Percentiles rank a stretch among this genome's conserved stretches.
These are phyloP conservation scores for Melangyna quadrimaculata DNA, from an alignment of 2,888 invertebrate genomes.

Conservation along the genomic window DNA sequence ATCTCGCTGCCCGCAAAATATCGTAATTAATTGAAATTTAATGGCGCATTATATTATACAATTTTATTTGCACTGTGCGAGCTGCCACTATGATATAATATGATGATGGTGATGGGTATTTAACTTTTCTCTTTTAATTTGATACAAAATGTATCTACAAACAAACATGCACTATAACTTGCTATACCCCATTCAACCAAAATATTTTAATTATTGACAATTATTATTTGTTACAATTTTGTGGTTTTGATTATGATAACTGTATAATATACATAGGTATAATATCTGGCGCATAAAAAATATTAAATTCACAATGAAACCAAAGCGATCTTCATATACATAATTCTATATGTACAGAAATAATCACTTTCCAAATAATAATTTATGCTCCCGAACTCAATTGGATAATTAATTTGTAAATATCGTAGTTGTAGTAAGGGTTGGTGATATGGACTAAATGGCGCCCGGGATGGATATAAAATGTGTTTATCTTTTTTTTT, in stretches of 20 bases:
- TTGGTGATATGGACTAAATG: background rate
- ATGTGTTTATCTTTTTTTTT: too few species aligned
- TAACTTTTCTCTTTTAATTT: slow-evolving; percentile 1
- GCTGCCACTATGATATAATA: too few species aligned
- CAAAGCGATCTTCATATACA: background rate
- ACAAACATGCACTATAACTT: background rate
- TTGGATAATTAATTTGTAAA: slow-evolving; percentile 8
- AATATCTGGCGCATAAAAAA: too few species aligned
- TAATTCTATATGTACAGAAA: too few species aligned
- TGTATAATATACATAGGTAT: background rate
- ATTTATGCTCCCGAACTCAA: background rate
- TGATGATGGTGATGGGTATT: slow-evolving; percentile 1
- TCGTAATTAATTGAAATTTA: slow-evolving; percentile 43
- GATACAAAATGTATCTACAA: background rate
- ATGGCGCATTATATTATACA: slow-evolving; percentile 10
- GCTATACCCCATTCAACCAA: background rate
- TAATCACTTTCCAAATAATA: background rate
- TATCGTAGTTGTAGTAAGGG: background rate
- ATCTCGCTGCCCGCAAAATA: slow-evolving; percentile 33
- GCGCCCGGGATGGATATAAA: background rate
- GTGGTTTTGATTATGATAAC: background rate
- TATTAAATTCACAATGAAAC: background rate
- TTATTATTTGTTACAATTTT: background rate
- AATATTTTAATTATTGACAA: slow-evolving; percentile 1
- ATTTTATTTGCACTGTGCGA: background rate